Percentiles rank a stretch among this genome's conserved stretches.
phyloP scores from a whole-genome alignment of 2,797 vertebrate species.

The Valencia hispanica region DNA sequence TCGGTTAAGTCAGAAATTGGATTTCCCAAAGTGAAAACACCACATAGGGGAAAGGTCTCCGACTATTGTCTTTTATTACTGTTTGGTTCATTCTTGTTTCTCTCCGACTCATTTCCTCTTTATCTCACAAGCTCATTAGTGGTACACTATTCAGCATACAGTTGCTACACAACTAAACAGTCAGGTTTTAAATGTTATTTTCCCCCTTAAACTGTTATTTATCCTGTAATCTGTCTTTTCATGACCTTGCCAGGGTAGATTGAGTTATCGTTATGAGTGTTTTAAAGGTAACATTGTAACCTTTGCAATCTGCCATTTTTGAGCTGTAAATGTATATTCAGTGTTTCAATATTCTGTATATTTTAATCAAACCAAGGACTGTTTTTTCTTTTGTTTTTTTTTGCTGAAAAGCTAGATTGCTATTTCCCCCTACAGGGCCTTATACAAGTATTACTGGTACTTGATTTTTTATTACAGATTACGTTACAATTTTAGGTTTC shows the following conservation, averaged over 20 bases:
- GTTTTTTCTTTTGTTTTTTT: neutral
- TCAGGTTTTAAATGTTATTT: neutral
- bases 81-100: slow-evolving; percentile 37
- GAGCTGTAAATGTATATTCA: neutral
- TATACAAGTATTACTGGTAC: neutral
- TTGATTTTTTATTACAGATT: neutral
- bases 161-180: slow-evolving; percentile 8
- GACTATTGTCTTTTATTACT: slow-evolving; percentile 57
- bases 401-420: neutral
- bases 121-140: slow-evolving; percentile 28
- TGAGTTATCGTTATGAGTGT: neutral
- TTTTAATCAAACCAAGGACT: neutral
- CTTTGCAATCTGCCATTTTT: neutral
- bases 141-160: neutral
- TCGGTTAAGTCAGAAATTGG: slow-evolving; percentile 83
- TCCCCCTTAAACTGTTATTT: neutral
- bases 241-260: neutral
- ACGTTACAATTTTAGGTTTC: neutral
- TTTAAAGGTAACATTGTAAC: neutral
- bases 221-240: neutral
- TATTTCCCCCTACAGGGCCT: neutral
- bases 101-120: slow-evolving; percentile 17
- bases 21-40: slow-evolving; percentile 80
- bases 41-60: slow-evolving; percentile 57
- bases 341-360: neutral